phyloP scores from a whole-genome alignment of 2,797 vertebrate species.

The Sebastolobus altivelis region DNA sequence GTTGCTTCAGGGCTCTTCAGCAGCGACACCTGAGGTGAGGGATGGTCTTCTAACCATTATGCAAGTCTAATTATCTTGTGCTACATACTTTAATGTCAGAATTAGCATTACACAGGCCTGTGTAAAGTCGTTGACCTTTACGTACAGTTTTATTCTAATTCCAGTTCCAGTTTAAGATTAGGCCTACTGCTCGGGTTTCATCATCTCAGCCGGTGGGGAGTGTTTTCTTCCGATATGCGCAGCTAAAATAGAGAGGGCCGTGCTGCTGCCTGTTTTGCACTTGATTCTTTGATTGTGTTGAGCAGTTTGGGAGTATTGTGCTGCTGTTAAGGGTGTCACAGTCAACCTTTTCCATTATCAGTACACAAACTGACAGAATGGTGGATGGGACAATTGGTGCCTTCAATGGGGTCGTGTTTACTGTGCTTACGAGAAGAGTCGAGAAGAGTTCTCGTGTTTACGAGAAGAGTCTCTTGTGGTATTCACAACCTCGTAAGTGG shows the following conservation, averaged over 20 bases:
- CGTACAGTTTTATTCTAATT: conserved; percentile 12
- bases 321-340: not conserved
- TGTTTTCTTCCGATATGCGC: not conserved
- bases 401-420: too few species aligned
- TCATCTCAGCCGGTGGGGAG: not conserved
- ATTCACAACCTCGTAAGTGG: too few species aligned
- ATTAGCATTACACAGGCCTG: conserved; percentile 17
- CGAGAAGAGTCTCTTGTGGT: too few species aligned
- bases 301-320: not conserved
- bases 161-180: not conserved
- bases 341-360: not conserved
- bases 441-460: too few species aligned
- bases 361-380: not conserved
- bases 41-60: not conserved
- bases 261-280: not conserved
- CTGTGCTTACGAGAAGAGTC: too few species aligned
- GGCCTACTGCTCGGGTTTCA: not conserved
- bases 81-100: conserved; percentile 7
- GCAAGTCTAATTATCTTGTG: not conserved
- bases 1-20: conserved; percentile 4
- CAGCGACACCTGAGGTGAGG: not conserved
- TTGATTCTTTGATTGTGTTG: not conserved
- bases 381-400: not conserved
- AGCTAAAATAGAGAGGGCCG: not conserved
- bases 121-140: conserved; percentile 33